phyloP scores from a whole-genome alignment of 2,888 invertebrate genomes.

The Diabrotica balteata region DNA sequence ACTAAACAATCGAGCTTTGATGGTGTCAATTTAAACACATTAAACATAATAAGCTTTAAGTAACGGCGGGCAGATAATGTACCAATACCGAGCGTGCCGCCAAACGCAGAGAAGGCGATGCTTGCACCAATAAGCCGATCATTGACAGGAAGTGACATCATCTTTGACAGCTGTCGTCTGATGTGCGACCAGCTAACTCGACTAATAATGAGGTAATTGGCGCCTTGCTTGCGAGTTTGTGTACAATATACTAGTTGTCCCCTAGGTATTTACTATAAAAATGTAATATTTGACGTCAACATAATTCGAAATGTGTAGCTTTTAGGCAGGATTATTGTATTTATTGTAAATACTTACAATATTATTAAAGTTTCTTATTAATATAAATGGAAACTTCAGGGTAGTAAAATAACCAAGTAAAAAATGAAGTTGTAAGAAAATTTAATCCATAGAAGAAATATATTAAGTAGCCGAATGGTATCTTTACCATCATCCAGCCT shows the following conservation, averaged over 20 bases:
- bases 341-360: too few relatives aligned
- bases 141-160: constrained; percentile 57
- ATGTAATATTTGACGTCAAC: background rate
- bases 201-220: constrained; percentile 30
- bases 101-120: constrained; percentile 30
- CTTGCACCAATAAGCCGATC: constrained; percentile 52
- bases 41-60: constrained; percentile 37
- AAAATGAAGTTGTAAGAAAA: too few relatives aligned
- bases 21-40: constrained; percentile 36
- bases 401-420: too few relatives aligned
- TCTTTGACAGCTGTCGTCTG: constrained; percentile 56
- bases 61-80: constrained; percentile 45
- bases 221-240: constrained; percentile 18
- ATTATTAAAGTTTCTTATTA: too few relatives aligned
- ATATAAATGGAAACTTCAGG: too few relatives aligned
- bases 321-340: too few relatives aligned
- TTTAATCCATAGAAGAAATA: too few relatives aligned
- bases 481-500: too few relatives aligned
- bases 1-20: constrained; percentile 37
- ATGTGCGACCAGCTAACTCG: constrained; percentile 30
- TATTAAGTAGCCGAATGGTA: too few relatives aligned
- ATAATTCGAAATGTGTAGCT: too few relatives aligned
- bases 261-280: background rate
- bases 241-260: constrained; percentile 2
- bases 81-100: constrained; percentile 42